phyloP scores from a whole-genome alignment of 2,113 vertebrate species.

The Agapornis roseicollis region DNA sequence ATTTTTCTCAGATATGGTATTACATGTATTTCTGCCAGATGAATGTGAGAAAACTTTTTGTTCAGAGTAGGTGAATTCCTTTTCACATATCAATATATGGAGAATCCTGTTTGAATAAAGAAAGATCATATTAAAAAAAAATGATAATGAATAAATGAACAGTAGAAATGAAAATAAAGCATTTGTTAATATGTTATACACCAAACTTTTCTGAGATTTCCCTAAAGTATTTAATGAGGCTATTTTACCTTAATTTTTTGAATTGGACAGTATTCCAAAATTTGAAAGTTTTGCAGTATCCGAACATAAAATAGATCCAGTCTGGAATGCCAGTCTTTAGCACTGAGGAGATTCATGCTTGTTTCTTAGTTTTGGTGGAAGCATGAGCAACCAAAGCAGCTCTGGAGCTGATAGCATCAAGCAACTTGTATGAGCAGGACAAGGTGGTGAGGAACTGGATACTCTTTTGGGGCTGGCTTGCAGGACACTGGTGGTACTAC shows the following conservation, averaged over 20 bases:
- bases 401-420: not conserved
- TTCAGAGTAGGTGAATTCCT: not conserved
- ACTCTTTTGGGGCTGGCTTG: not conserved
- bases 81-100: not conserved
- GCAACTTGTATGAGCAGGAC: not conserved
- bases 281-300: not conserved
- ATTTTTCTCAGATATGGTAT: not conserved
- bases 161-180: not conserved
- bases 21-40: not conserved
- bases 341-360: not conserved
- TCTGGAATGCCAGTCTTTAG: not conserved
- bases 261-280: not conserved
- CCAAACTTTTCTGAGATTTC: not conserved
- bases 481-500: not conserved
- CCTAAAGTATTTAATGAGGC: not conserved
- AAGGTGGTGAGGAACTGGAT: not conserved
- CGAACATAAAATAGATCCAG: not conserved
- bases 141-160: not conserved
- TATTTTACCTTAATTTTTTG: not conserved
- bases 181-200: not conserved
- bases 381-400: not conserved
- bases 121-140: not conserved
- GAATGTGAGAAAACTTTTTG: not conserved
- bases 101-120: not conserved
- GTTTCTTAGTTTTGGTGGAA: not conserved